Evolutionary conservation across 2,888 invertebrate species (phyloP).

Genomic region (Spicauda simplicius): DNA sequence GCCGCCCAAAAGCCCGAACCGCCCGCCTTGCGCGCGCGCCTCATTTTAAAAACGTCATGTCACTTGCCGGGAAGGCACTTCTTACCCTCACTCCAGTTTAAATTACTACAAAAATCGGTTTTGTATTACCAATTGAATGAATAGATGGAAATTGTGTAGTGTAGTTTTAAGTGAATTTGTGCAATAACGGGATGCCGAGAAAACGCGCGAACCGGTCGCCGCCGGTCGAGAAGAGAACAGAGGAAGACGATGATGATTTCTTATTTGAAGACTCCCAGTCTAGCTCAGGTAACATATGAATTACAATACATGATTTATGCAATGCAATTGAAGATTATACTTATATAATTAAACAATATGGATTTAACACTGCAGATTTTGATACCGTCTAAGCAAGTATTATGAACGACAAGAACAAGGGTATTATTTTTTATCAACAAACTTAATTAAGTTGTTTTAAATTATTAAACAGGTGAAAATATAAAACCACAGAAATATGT

Average conservation of each 20-base stretch:
- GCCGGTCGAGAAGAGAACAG: slow-evolving; percentile 63
- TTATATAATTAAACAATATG: too few species aligned
- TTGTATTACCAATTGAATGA: slow-evolving; percentile 20
- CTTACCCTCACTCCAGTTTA: slow-evolving; percentile 43
- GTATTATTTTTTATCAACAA: too few species aligned
- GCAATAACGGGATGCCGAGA: slow-evolving; percentile 65
- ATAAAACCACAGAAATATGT: too few species aligned
- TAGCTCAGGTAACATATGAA: slow-evolving; percentile 62
- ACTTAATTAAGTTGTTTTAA: too few species aligned
- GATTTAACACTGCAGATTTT: too few species aligned
- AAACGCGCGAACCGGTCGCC: slow-evolving; percentile 69
- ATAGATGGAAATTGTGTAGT: slow-evolving; percentile 48
- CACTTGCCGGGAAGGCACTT: slow-evolving; percentile 50
- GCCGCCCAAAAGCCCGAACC: slow-evolving; percentile 64
- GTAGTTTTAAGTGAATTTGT: slow-evolving; percentile 41
- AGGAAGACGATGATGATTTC: slow-evolving; percentile 75
- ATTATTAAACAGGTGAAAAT: too few species aligned
- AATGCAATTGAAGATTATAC: too few species aligned
- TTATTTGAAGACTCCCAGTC: slow-evolving; percentile 78
- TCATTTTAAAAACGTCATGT: slow-evolving; percentile 66
- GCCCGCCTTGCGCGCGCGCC: slow-evolving; percentile 77
- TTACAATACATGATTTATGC: too few species aligned
- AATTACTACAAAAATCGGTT: slow-evolving; percentile 20
- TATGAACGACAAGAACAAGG: too few species aligned
- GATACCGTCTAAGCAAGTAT: too few species aligned